These are phyloP conservation scores for Stichopus horrens DNA, from an alignment of 53 echinoderm and acorn worm species.

Conservation along the genomic window DNA sequence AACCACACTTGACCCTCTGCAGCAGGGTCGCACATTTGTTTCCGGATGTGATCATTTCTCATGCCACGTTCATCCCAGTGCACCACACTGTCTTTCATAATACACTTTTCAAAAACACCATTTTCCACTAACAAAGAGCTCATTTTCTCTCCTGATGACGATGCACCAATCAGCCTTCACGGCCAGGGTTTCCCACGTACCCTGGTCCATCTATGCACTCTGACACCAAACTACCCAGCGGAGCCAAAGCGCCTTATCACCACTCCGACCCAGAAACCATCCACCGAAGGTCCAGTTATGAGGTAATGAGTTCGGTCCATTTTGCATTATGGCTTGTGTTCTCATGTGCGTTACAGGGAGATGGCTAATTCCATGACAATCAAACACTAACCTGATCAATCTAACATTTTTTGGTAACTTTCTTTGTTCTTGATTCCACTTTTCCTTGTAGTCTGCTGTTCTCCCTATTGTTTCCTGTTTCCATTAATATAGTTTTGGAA, in stretches of 20 bases:
- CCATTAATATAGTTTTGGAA: too few species aligned
- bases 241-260: slow-evolving; percentile 82
- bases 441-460: too few species aligned
- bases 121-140: not conserved
- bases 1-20: too few species aligned
- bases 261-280: slow-evolving; percentile 51
- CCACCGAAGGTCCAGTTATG: slow-evolving; percentile 33
- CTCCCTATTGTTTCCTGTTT: too few species aligned
- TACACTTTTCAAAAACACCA: not conserved
- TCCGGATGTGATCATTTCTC: too few species aligned
- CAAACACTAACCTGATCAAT: too few species aligned
- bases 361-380: too few species aligned
- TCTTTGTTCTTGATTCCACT: too few species aligned
- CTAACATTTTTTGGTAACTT: too few species aligned
- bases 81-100: too few species aligned
- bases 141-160: slow-evolving; percentile 16
- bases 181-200: slow-evolving; percentile 90
- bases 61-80: too few species aligned
- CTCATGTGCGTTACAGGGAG: not conserved
- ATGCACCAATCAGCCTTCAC: slow-evolving; percentile 63
- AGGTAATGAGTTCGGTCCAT: not conserved
- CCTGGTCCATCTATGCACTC: slow-evolving; percentile 58
- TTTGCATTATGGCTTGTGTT: not conserved
- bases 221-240: slow-evolving; percentile 67
- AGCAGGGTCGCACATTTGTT: too few species aligned